phyloP scores from a whole-genome alignment of 2,797 vertebrate genomes.

The Muraenolepis orangiensis region DNA sequence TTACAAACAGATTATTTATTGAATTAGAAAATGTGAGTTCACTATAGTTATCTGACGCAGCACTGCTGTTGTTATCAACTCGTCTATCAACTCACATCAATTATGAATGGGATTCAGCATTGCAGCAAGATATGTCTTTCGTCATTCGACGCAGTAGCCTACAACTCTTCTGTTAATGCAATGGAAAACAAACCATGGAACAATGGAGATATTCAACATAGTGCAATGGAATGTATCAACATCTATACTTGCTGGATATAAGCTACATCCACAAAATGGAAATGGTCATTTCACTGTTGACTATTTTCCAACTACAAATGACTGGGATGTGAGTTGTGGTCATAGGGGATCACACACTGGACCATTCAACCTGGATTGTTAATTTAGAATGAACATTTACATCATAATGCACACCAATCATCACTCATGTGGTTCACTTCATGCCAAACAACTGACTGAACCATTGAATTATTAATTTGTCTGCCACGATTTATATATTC shows the following conservation, averaged over 20 bases:
- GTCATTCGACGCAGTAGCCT: conserved; percentile 1
- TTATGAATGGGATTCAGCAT: conserved; percentile 13
- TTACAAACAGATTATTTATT: background rate
- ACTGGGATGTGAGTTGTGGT: background rate
- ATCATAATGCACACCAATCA: background rate
- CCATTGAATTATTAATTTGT: background rate
- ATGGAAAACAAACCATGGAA: background rate
- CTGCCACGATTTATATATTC: background rate
- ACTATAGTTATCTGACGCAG: too few species aligned
- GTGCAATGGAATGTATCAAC: background rate
- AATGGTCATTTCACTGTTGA: too few species aligned
- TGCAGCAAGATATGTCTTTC: conserved; percentile 16
- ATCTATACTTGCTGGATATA: background rate
- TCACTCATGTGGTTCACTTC: background rate
- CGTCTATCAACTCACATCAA: conserved; percentile 16
- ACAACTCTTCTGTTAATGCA: background rate
- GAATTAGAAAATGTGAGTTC: too few species aligned
- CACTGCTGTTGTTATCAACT: conserved; percentile 14
- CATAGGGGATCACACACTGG: background rate
- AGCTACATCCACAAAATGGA: background rate
- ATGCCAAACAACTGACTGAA: background rate
- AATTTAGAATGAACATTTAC: background rate
- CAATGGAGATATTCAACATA: background rate
- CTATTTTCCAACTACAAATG: too few species aligned
- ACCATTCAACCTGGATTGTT: background rate